Evolutionary conservation across 2,113 vertebrate genomes (phyloP).

Genomic region (Tupaia chinensis): DNA sequence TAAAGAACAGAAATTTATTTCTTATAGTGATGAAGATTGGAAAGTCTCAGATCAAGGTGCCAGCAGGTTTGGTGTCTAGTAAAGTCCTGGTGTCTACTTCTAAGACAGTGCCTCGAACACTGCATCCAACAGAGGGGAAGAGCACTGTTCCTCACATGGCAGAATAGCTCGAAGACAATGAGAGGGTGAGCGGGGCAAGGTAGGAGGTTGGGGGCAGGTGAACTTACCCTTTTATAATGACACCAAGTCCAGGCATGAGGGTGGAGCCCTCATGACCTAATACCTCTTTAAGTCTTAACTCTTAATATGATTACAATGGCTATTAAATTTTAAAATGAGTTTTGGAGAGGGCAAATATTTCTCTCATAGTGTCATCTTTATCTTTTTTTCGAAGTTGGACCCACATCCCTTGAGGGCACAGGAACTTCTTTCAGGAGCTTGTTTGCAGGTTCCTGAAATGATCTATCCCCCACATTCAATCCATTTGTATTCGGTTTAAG

Average conservation of each 20-base stretch:
- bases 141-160: not conserved
- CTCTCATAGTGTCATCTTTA: not conserved
- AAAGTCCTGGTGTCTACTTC: not conserved
- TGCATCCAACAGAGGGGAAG: not conserved
- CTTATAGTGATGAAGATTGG: not conserved
- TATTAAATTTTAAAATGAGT: not conserved
- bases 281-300: not conserved
- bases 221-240: not conserved
- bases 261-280: not conserved
- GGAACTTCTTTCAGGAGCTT: not conserved
- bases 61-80: not conserved
- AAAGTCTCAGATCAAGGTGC: not conserved
- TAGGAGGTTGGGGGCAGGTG: too few species aligned
- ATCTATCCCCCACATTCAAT: not conserved
- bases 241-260: not conserved
- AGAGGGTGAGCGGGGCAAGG: not conserved
- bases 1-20: not conserved
- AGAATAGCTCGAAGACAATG: not conserved
- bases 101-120: not conserved
- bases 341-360: not conserved
- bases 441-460: not conserved
- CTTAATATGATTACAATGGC: not conserved
- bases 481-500: constrained; percentile 1
- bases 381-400: constrained; percentile 24
- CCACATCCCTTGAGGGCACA: not conserved